A percentile compares a stretch with the other conserved stretches of the same genome.
Evolutionary conservation across 2,888 invertebrate species (phyloP).

Genomic region (Yponomeuta plumbellus): DNA sequence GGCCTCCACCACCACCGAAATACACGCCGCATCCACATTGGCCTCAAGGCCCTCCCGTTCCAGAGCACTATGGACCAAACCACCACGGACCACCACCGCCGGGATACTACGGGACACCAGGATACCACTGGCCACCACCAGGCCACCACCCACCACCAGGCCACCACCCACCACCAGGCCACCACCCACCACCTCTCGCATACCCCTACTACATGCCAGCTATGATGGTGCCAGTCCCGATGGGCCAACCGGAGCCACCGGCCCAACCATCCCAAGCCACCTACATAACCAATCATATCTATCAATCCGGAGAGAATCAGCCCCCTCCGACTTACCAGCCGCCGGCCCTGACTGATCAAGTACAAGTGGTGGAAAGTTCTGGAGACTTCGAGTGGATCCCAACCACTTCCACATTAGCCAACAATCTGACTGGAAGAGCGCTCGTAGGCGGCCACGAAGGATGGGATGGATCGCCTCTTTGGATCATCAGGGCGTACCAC

Average conservation of each 20-base stretch:
- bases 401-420: conserved; percentile 52
- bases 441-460: conserved; percentile 68
- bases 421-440: conserved; percentile 51
- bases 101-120: conserved; percentile 21
- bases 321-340: conserved; percentile 32
- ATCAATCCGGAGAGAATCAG: conserved; percentile 24
- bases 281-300: conserved; percentile 65
- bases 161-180: conserved; percentile 25
- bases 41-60: background rate
- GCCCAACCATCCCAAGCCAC: conserved; percentile 38
- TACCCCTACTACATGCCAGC: conserved; percentile 51
- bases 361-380: conserved; percentile 47
- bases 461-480: conserved; percentile 68
- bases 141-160: background rate
- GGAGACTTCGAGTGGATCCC: conserved; percentile 67
- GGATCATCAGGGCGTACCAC: conserved; percentile 67
- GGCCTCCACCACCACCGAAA: conserved; percentile 37
- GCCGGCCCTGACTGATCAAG: background rate
- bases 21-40: conserved; percentile 25
- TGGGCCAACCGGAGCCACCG: conserved; percentile 28
- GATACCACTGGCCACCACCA: conserved; percentile 31
- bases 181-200: conserved; percentile 27
- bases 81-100: conserved; percentile 20
- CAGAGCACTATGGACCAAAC: background rate
- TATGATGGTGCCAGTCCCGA: conserved; percentile 54